These are phyloP conservation scores for Cataglyphis albicans DNA, from an alignment of 2,888 invertebrate genomes.

Conservation along the genomic window DNA sequence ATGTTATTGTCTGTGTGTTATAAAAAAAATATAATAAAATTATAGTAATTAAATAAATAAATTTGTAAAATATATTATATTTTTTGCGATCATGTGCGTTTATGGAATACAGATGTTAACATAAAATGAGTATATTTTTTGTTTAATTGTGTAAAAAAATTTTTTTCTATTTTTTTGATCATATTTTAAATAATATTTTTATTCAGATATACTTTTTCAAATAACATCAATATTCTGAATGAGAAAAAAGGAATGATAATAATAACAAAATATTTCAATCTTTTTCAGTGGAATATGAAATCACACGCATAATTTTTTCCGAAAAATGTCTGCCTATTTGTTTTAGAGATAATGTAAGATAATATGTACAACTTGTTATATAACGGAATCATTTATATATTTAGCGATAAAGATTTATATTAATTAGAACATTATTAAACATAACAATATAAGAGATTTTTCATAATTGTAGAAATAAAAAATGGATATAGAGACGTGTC, in stretches of 20 bases:
- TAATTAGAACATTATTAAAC: neutral
- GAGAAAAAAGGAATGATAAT: neutral
- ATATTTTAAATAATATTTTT: constrained; percentile 29
- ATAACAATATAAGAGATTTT: neutral
- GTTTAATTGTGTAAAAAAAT: constrained; percentile 3
- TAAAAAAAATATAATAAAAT: neutral
- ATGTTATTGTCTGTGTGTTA: constrained; percentile 21
- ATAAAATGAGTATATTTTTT: constrained; percentile 19
- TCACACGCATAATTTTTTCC: neutral
- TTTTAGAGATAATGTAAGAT: neutral
- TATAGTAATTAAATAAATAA: constrained; percentile 29
- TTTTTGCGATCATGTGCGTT: neutral
- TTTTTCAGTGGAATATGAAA: constrained; percentile 12
- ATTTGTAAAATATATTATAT: constrained; percentile 30
- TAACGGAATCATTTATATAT: neutral
- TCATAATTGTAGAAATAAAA: neutral
- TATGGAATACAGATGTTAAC: neutral
- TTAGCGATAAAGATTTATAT: neutral
- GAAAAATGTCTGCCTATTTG: neutral
- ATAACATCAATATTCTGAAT: neutral
- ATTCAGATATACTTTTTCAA: constrained; percentile 8
- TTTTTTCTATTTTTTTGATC: constrained; percentile 3
- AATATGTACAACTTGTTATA: neutral
- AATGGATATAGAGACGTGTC: neutral
- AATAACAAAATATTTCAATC: neutral